Conservation (phyloP, 2,888 invertebrate species). For the Brenthis hecate region DNA sequence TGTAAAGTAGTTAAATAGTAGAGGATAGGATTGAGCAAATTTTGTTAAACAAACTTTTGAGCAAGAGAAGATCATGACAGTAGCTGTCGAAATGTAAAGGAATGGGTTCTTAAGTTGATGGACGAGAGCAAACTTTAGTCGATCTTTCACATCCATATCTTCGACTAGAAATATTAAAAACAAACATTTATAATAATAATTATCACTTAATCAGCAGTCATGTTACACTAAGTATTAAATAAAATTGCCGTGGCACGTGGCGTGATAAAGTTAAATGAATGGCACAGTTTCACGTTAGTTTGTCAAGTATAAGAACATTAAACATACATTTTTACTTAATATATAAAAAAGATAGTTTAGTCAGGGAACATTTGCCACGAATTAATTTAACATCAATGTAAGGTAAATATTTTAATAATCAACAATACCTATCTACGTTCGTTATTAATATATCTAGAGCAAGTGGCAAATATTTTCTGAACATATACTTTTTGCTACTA, state of each 20-base stretch:
- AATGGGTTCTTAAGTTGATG: conserved; percentile 49
- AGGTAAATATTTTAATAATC: conserved; percentile 38
- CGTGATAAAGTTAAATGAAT: conserved; percentile 80
- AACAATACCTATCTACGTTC: conserved; percentile 40
- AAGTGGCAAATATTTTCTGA: conserved; percentile 47
- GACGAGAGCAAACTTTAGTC: conserved; percentile 61
- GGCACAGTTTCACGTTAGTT: conserved; percentile 83
- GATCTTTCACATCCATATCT: conserved; percentile 67
- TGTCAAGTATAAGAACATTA: conserved; percentile 69
- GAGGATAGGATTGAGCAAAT: conserved; percentile 68
- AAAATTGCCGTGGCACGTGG: conserved; percentile 78
- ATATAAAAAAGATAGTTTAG: conserved; percentile 56
- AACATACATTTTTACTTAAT: conserved; percentile 50
- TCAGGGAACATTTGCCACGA: conserved; percentile 55
- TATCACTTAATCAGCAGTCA: conserved; percentile 80
- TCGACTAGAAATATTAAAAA: conserved; percentile 79
- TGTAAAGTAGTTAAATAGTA: not conserved
- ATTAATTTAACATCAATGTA: conserved; percentile 38
- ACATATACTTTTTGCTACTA: conserved; percentile 49
- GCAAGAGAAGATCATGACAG: conserved; percentile 74
- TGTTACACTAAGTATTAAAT: conserved; percentile 76
- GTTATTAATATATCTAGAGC: conserved; percentile 33
- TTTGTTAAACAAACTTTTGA: conserved; percentile 77
- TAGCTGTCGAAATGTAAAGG: conserved; percentile 64
- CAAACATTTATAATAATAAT: conserved; percentile 55